phyloP scores from a whole-genome alignment of 1,140 invertebrate genomes.

The Teleogryllus occipitalis region DNA sequence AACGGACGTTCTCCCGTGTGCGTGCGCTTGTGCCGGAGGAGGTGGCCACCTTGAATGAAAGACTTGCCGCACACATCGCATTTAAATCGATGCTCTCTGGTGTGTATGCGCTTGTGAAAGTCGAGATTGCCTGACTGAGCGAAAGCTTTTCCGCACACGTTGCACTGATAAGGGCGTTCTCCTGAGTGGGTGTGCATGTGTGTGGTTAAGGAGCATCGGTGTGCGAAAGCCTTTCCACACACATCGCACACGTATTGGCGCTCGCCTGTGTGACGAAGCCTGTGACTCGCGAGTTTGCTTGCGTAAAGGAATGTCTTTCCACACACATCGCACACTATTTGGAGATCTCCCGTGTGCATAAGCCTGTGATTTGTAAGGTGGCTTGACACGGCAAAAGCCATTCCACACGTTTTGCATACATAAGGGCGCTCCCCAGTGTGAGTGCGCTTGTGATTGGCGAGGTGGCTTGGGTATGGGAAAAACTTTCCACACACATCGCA shows the following conservation, averaged over 20 bases:
- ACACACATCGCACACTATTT: conserved; percentile 41
- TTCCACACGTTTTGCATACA: conserved; percentile 31
- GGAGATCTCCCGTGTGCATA: conserved; percentile 38
- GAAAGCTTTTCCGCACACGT: too few relatives aligned
- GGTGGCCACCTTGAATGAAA: too few relatives aligned
- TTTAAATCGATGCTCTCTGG: too few relatives aligned
- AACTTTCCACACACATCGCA: too few relatives aligned
- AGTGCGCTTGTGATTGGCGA: too few relatives aligned
- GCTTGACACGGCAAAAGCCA: conserved; percentile 35
- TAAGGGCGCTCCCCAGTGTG: too few relatives aligned
- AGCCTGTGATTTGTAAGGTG: conserved; percentile 35
- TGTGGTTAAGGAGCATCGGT: conserved; percentile 41
- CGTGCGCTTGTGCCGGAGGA: too few relatives aligned
- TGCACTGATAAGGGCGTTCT: conserved; percentile 37
- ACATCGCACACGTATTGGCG: conserved; percentile 44
- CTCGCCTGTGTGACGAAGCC: conserved; percentile 40
- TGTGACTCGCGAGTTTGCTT: conserved; percentile 29
- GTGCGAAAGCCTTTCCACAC: conserved; percentile 45
- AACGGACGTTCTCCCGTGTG: too few relatives aligned
- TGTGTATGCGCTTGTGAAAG: too few relatives aligned
- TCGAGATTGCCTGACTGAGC: too few relatives aligned
- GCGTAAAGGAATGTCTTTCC: conserved; percentile 34
- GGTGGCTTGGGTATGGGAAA: too few relatives aligned
- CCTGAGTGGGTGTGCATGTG: conserved; percentile 45
- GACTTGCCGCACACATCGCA: too few relatives aligned